Conservation (phyloP, 2,797 vertebrate species). For the Zalophus californianus region DNA sequence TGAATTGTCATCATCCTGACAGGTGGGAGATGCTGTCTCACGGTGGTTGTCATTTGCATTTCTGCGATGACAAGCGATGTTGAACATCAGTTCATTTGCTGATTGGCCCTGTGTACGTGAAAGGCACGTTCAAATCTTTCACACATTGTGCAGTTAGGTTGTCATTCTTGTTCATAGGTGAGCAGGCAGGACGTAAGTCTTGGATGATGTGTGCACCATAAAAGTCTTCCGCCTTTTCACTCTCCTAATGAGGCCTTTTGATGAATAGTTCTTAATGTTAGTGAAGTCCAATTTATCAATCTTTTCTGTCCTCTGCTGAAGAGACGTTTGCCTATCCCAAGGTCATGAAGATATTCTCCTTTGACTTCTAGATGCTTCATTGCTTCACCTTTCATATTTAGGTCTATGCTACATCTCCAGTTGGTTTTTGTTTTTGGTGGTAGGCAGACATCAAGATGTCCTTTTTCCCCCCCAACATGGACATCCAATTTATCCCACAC, state of each 20-base stretch:
- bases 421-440: neutral
- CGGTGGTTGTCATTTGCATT: neutral
- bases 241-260: neutral
- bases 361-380: neutral
- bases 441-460: neutral
- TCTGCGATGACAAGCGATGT: neutral
- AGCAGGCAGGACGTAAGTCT: neutral
- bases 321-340: neutral
- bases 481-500: neutral
- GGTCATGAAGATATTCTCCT: neutral
- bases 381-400: neutral
- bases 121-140: neutral
- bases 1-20: neutral
- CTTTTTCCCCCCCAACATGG: neutral
- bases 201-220: neutral
- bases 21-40: too few relatives aligned
- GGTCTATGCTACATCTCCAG: neutral
- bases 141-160: rapidly evolving
- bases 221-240: neutral
- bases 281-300: neutral
- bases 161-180: neutral
- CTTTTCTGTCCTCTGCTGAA: neutral
- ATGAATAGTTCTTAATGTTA: neutral
- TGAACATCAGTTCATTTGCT: too few relatives aligned
- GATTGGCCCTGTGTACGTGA: neutral